These are phyloP conservation scores for Peromyscus melanophrys DNA, from an alignment of 2,797 vertebrate genomes.

Conservation along the genomic window DNA sequence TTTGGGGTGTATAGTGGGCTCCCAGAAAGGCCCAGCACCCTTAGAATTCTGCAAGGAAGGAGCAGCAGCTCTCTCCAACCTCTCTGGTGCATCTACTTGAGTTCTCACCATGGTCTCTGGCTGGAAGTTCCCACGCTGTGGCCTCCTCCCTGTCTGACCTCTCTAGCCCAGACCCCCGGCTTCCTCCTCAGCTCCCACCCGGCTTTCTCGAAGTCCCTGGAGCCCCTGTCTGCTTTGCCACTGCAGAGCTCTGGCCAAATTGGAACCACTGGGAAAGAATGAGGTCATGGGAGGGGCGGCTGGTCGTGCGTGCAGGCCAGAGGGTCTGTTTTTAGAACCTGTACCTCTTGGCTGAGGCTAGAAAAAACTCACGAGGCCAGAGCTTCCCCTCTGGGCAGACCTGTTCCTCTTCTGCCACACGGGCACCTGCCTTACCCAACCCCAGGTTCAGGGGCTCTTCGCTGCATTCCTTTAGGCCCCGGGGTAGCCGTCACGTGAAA, in stretches of 20 bases:
- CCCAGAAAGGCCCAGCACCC: not conserved
- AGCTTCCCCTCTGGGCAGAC: constrained; percentile 84
- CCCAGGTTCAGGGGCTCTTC: not conserved
- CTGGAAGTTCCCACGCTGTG: not conserved
- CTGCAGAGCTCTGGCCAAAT: not conserved
- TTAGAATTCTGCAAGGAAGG: not conserved
- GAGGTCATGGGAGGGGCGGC: not conserved
- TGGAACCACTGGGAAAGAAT: not conserved
- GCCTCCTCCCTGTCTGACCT: not conserved
- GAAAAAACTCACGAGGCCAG: constrained; percentile 8
- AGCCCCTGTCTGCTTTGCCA: not conserved
- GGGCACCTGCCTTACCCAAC: not conserved
- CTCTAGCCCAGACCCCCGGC: not conserved
- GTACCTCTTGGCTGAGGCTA: constrained; percentile 70
- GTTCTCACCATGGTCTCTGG: no score
- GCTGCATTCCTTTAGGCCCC: not conserved
- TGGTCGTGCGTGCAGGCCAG: constrained; percentile 20
- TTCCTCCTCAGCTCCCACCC: not conserved
- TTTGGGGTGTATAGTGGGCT: not conserved
- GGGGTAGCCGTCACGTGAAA: accelerated
- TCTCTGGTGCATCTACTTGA: not conserved
- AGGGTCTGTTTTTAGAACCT: constrained; percentile 84
- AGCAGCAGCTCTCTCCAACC: no score
- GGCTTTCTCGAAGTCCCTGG: not conserved
- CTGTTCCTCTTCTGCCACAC: constrained; percentile 86